phyloP scores from a whole-genome alignment of 1,140 invertebrate genomes.

The Bemisia tabaci region DNA sequence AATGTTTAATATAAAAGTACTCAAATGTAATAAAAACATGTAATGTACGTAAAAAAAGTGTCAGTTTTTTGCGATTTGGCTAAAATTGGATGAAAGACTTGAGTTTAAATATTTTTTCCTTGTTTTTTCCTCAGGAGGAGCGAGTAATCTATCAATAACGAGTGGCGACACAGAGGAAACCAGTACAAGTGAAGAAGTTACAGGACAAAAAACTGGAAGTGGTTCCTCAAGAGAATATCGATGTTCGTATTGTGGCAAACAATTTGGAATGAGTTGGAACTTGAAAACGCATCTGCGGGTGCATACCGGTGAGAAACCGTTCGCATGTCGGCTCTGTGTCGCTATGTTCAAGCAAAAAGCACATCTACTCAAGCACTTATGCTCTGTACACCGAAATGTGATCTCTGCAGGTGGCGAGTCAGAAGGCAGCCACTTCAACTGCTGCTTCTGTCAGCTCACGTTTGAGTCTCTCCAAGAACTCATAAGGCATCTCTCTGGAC shows the following conservation, averaged over 20 bases:
- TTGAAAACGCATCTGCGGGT: slow-evolving; percentile 70
- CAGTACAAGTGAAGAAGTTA: slow-evolving; percentile 8
- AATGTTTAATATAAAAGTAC: too few species aligned
- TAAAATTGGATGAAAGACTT: too few species aligned
- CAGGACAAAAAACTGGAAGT: slow-evolving; percentile 12
- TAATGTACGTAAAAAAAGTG: too few species aligned
- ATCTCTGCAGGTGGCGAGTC: slow-evolving; percentile 50
- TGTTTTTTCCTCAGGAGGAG: slow-evolving; percentile 3
- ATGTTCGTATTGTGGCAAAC: slow-evolving; percentile 74
- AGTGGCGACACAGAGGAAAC: background rate
- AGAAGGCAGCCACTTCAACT: slow-evolving; percentile 50
- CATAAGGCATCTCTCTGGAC: slow-evolving; percentile 67
- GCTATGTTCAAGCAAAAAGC: slow-evolving; percentile 83
- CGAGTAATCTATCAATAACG: background rate
- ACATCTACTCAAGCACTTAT: slow-evolving; percentile 67
- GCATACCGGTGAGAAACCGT: slow-evolving; percentile 75
- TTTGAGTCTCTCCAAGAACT: slow-evolving; percentile 71
- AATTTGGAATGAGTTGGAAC: slow-evolving; percentile 82
- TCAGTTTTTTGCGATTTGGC: too few species aligned
- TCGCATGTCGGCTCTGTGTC: slow-evolving; percentile 69
- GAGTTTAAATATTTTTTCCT: background rate
- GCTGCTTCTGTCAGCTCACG: slow-evolving; percentile 69
- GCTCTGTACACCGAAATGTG: slow-evolving; percentile 70
- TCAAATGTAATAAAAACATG: too few species aligned
- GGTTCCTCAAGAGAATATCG: slow-evolving; percentile 55